phyloP scores from a whole-genome alignment of 2,113 vertebrate genomes.

The Protobothrops mucrosquamatus region DNA sequence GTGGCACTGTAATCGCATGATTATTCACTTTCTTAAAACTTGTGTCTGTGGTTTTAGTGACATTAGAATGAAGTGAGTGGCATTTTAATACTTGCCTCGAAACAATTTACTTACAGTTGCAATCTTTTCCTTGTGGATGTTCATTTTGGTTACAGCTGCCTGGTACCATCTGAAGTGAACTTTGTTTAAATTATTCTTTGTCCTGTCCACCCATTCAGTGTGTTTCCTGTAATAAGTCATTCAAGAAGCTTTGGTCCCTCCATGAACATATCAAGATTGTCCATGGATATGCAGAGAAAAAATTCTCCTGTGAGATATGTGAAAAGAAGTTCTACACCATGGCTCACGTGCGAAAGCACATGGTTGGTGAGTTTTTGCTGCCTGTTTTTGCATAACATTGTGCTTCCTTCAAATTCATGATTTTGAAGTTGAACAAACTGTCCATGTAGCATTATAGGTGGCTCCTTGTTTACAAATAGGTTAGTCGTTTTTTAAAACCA shows the following conservation, averaged over 20 bases:
- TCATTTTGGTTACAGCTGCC: neutral
- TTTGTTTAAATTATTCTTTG: conserved; percentile 49
- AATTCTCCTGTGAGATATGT: conserved; percentile 97
- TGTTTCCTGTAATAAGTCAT: conserved; percentile 96
- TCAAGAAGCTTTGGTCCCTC: conserved; percentile 99
- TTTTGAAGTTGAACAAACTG: neutral
- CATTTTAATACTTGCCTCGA: neutral
- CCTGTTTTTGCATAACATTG: neutral
- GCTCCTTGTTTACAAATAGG: neutral
- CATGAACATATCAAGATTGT: conserved; percentile 99
- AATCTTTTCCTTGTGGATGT: neutral
- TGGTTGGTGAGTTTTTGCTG: conserved; percentile 87
- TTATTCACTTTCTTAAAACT: neutral
- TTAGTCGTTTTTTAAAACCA: neutral
- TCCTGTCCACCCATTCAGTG: conserved; percentile 76
- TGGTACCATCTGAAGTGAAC: neutral
- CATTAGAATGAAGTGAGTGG: neutral
- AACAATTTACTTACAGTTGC: neutral
- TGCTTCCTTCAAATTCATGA: neutral
- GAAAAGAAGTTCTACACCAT: conserved; percentile 99
- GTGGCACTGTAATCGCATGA: neutral
- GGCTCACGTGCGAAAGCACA: conserved; percentile 97
- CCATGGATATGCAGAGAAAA: conserved; percentile 97
- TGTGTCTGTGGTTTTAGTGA: neutral
- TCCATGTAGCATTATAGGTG: neutral